Evolutionary conservation across 30 jellyfish, hydroid and myxozoan species (phyloP), one percentile per base, ranked within the genome.

Genomic region (Euphysa ruthae): DNA sequence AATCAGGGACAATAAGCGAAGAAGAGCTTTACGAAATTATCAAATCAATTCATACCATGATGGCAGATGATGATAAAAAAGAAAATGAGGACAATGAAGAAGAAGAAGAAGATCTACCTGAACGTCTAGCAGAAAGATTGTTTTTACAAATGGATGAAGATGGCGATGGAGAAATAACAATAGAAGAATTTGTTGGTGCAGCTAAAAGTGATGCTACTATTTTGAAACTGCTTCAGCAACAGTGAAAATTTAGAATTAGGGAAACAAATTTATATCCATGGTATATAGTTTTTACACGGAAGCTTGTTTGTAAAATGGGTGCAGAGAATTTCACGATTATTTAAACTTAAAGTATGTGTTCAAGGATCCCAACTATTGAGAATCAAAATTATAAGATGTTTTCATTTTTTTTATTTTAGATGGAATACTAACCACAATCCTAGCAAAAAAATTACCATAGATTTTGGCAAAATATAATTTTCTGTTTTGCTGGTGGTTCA

Each of bases 181-280:
- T 90, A 30, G 98, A 90, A 15, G 98, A 90, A 57, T 90, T 90
- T 71, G 91, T 90, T 1, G 92, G 73, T 20, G 95, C 98, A 0
- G 98, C 98, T 31, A 90, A 90, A 72, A 94, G 82, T 20, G 95
- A 90, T 46, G 95, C 98, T 12, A 90, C 98, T 14, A 75, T 90
- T 51, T 63, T 90, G 63, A 90, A 90, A 49, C 63, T 90, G 31
- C 81, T 90, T 1, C 98, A 90, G 30, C 98, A 90, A 66, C 60
- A 46, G 23, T 8, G 10, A 8, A 8, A n/a, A 38, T 8, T 8
- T 38, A 38, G 12, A 8, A 8, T 38, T 38, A 38, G n/a, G 52
- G n/a, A 38, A 38, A 38, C 12, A 38, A 38, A 38, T 12, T n/a
- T 38, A 38, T 38, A 38, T 38, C n/a, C n/a, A n/a, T n/a, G n/a